Base-by-base conservation (phyloP, 1,140 invertebrate species). In the Carposina sasakii region DNA sequence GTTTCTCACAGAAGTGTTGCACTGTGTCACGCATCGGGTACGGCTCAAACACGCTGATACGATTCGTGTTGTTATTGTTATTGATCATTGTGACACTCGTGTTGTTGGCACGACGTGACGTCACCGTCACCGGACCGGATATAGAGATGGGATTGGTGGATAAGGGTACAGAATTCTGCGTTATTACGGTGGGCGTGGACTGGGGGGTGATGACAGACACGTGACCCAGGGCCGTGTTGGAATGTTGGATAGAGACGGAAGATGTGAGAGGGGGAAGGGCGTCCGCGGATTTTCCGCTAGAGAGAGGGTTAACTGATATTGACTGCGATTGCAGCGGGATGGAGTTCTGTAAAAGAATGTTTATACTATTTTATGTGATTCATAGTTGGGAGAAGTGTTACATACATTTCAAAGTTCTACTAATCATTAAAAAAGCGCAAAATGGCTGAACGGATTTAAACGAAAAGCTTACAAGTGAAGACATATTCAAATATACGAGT, bases 1-100 rank as follows among this genome's bases (percentile, higher is more conserved):
- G 95, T 81, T 97, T 97, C 74, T 97, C 94, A 86, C 95, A 97
- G 81, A 97, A 97, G 79, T 96, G 94, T 71, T 96, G 94, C 13
- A 97, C 93, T 1, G 95, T 95, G 76, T 97, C 96, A 20, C 93
- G 74, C 92, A 94, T 94, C 1, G 87, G 93, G 75, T 93, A 95
- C 8, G 93, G 93, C 72, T 95, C 93, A 79, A 95, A 95, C 20
- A 94, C 93, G 65, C 92, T 94, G 68, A 94, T 94, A 81, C 94
- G 89, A 30, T 57, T 62, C 16, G 60, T 43, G 41, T 46, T 54
- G 12, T 17, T 62, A 16, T 53, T 70, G 19, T 57, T 85, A 66
- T 91, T 91, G 37, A 92, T 87, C 60, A 92, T 85, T 2, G 91
- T 92, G 1, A 91, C 89, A 60, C 89, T 91, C 9, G 91, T 92